Conservation (phyloP, 2,113 vertebrate genomes). For the Cairina moschata region DNA sequence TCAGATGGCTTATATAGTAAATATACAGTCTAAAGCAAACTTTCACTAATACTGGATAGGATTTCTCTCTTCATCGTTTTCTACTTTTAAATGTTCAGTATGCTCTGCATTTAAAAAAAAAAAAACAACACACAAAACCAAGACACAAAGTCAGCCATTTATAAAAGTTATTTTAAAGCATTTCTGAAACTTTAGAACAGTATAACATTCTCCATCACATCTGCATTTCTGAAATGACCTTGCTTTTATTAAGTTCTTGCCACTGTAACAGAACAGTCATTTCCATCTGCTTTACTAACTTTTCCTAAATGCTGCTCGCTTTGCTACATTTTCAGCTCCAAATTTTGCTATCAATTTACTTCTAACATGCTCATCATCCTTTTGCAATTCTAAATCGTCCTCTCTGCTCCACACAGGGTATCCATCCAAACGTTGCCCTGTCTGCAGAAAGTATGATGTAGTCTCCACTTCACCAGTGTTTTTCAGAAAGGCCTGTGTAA, state of each 20-base stretch:
- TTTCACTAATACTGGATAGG: not conserved
- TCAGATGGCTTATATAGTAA: not conserved
- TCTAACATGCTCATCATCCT: slow-evolving; percentile 54
- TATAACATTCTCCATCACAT: not conserved
- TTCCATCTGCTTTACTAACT: slow-evolving; percentile 43
- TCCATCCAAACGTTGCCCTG: slow-evolving; percentile 75
- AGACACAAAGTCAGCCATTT: not conserved
- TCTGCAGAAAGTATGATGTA: slow-evolving; percentile 78
- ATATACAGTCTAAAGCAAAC: not conserved
- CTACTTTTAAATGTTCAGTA: not conserved
- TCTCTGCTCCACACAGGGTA: slow-evolving; percentile 78
- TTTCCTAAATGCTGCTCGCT: slow-evolving; percentile 75
- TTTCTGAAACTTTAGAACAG: not conserved
- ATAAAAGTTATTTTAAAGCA: not conserved
- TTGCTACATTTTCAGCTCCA: slow-evolving; percentile 79
- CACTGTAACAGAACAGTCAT: not conserved
- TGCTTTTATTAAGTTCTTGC: not conserved
- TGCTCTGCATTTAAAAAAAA: not conserved
- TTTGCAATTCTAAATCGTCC: slow-evolving; percentile 79
- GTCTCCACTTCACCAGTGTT: slow-evolving; percentile 85
- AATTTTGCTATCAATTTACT: slow-evolving; percentile 75
- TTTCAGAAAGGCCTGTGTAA: slow-evolving; percentile 89
- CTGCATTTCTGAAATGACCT: not conserved
- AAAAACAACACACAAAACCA: too few species aligned
- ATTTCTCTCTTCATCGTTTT: not conserved